Conservation (phyloP, 2,888 invertebrate genomes). For the Ditula angustiorana region DNA sequence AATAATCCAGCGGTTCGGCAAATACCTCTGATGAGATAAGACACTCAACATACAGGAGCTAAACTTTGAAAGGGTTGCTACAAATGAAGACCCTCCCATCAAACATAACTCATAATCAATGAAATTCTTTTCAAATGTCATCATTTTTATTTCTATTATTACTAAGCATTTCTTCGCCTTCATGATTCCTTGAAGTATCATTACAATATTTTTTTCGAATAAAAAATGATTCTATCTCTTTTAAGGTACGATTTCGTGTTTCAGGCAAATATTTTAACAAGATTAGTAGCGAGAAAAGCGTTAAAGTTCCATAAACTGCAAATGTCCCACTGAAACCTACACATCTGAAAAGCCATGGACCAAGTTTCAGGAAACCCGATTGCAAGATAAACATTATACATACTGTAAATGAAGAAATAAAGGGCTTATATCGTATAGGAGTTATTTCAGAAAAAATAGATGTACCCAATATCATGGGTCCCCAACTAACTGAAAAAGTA, state of each 20-base stretch:
- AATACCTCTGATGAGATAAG: too few species aligned
- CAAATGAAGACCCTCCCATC: too few species aligned
- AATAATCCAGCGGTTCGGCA: too few species aligned
- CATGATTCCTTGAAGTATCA: too few species aligned
- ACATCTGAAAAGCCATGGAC: not conserved
- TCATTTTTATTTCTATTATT: too few species aligned
- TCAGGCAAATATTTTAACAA: slow-evolving; percentile 7
- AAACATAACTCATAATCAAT: too few species aligned
- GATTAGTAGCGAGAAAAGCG: not conserved
- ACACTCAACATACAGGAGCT: too few species aligned
- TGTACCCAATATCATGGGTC: not conserved
- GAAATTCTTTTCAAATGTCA: too few species aligned
- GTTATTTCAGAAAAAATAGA: not conserved
- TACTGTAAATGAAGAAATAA: not conserved
- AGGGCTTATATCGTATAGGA: not conserved
- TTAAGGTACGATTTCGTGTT: slow-evolving; percentile 7
- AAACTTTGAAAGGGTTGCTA: too few species aligned
- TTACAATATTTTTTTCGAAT: too few species aligned
- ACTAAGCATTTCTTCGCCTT: too few species aligned
- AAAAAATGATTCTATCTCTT: too few species aligned
- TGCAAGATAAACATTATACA: not conserved
- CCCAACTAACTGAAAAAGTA: slow-evolving; percentile 1
- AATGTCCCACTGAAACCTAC: not conserved
- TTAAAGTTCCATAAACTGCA: not conserved
- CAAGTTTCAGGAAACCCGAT: not conserved